phyloP scores from a whole-genome alignment of 2,113 vertebrate genomes.

The Alethe castanea region DNA sequence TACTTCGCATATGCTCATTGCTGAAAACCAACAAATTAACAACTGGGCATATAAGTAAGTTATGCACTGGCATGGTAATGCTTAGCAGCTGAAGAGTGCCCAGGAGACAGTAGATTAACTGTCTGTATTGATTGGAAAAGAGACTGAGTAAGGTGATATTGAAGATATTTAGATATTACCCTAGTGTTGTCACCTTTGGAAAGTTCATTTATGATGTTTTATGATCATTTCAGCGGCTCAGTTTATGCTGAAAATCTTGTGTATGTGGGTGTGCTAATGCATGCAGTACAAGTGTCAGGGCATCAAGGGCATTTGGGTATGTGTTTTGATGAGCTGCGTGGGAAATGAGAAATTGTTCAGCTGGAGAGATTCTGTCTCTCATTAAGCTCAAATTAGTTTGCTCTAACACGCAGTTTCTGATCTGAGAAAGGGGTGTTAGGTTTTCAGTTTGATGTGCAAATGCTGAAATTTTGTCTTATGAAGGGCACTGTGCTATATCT shows the following conservation, averaged over 20 bases:
- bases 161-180: background rate
- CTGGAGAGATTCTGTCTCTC: background rate
- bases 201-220: background rate
- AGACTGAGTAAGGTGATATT: background rate
- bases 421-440: background rate
- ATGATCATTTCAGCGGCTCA: background rate
- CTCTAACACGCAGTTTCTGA: background rate
- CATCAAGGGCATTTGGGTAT: background rate
- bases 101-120: background rate
- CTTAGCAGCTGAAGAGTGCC: background rate
- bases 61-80: background rate
- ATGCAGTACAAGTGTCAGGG: background rate
- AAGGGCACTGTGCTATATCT: background rate
- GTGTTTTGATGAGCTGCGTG: background rate
- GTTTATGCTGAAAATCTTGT: background rate
- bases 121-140: background rate
- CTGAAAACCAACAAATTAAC: background rate
- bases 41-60: background rate
- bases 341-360: background rate
- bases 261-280: background rate
- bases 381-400: background rate
- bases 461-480: background rate
- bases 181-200: background rate
- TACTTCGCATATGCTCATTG: background rate
- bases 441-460: background rate